Evolutionary conservation across 2,888 invertebrate species (phyloP).

Genomic region (Oasisia sp.): DNA sequence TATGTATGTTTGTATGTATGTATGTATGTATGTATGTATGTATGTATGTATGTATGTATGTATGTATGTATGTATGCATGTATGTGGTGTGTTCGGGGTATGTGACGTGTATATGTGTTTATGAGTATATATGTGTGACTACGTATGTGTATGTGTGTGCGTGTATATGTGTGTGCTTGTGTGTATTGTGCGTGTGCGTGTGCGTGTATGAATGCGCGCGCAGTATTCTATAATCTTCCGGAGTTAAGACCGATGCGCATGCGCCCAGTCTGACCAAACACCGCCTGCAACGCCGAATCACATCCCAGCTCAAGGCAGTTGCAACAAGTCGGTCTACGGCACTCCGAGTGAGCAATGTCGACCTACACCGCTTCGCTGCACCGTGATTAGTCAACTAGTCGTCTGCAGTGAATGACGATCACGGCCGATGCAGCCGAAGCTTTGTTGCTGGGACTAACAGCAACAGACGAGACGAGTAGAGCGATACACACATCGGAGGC

Average conservation of each 20-base stretch:
- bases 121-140: too few species aligned
- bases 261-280: neutral
- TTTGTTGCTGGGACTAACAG: neutral
- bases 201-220: neutral
- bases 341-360: neutral
- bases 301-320: neutral
- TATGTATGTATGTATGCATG: too few species aligned
- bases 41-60: too few species aligned
- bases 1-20: too few species aligned
- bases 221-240: neutral
- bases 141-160: too few species aligned
- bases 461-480: neutral
- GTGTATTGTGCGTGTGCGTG: too few species aligned
- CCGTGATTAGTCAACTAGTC: neutral
- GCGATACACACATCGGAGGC: neutral
- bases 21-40: too few species aligned
- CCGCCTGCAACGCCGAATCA: neutral
- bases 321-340: neutral
- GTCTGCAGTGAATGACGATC: neutral
- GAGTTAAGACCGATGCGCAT: neutral
- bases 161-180: too few species aligned
- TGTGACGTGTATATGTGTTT: too few species aligned
- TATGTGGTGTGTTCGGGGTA: too few species aligned
- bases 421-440: neutral
- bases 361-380: neutral